Conservation (phyloP, 2,888 invertebrate species). For the Bhutanitis thaidina region DNA sequence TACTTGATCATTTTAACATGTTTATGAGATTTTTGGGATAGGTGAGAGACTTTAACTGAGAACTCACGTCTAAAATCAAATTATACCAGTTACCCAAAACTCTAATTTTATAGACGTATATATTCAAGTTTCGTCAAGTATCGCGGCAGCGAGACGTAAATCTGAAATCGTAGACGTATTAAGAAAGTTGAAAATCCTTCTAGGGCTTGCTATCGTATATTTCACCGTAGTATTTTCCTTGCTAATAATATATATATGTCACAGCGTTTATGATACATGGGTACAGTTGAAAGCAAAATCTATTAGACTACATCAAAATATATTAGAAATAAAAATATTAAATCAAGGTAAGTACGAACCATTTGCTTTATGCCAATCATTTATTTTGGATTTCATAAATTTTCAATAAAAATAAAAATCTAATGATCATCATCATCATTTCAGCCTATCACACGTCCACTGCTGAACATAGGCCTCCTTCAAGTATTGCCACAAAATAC, state of each 20-base stretch:
- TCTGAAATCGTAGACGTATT: constrained; percentile 27
- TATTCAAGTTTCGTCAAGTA: not conserved
- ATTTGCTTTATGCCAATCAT: too few relatives aligned
- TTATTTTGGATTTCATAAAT: too few relatives aligned
- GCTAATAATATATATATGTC: constrained; percentile 36
- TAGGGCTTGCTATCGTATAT: constrained; percentile 35
- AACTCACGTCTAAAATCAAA: not conserved
- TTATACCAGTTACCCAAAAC: not conserved
- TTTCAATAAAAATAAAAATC: too few relatives aligned
- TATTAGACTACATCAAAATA: constrained; percentile 4
- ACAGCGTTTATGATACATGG: constrained; percentile 36
- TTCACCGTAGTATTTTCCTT: constrained; percentile 47
- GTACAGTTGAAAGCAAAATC: constrained; percentile 35
- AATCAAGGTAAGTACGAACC: too few relatives aligned
- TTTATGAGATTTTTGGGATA: too few relatives aligned
- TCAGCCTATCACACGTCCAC: too few relatives aligned
- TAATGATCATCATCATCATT: too few relatives aligned
- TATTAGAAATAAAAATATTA: too few relatives aligned
- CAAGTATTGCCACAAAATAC: too few relatives aligned
- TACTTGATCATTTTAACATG: too few relatives aligned
- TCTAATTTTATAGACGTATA: not conserved
- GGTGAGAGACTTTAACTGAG: not conserved
- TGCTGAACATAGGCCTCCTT: too few relatives aligned
- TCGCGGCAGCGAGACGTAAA: constrained; percentile 6
- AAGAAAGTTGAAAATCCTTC: constrained; percentile 51